Percentiles rank a stretch among this genome's conserved stretches.
These are phyloP conservation scores for Macaca mulatta DNA, from an alignment of 2,113 vertebrate species.

Conservation along the genomic window DNA sequence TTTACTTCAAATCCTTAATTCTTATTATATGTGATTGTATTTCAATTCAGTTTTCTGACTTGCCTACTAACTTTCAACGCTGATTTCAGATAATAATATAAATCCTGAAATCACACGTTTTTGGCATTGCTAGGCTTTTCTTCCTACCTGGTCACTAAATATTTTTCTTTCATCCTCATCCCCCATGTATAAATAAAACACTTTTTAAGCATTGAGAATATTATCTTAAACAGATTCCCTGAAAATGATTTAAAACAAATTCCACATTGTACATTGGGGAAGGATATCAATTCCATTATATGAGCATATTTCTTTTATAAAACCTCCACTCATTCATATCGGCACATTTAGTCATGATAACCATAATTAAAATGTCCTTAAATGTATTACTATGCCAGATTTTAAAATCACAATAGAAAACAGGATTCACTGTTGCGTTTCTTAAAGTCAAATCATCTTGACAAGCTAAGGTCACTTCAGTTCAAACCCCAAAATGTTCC, in stretches of 20 bases:
- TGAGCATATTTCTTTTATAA: not conserved
- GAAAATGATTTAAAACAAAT: slow-evolving; percentile 29
- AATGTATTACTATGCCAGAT: not conserved
- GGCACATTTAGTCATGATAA: not conserved
- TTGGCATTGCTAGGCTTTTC: not conserved
- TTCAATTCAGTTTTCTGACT: not conserved
- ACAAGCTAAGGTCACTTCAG: slow-evolving; percentile 79
- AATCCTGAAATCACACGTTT: not conserved
- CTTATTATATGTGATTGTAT: not conserved
- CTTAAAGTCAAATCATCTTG: slow-evolving; percentile 77
- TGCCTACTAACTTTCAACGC: not conserved
- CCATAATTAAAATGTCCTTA: slow-evolving; percentile 64
- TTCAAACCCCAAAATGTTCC: slow-evolving; percentile 79
- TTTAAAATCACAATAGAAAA: slow-evolving; percentile 52
- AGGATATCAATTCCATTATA: not conserved
- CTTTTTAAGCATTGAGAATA: not conserved
- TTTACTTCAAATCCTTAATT: not conserved
- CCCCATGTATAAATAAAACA: not conserved
- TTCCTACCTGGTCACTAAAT: not conserved
- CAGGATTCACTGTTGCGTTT: slow-evolving; percentile 75
- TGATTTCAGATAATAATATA: not conserved
- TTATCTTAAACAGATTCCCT: not conserved
- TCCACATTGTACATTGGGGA: not conserved
- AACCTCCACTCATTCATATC: not conserved
- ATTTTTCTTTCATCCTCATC: slow-evolving; percentile 22